Evolutionary conservation across 2,113 vertebrate genomes (phyloP).

Genomic region (Megaceryle torquata): DNA sequence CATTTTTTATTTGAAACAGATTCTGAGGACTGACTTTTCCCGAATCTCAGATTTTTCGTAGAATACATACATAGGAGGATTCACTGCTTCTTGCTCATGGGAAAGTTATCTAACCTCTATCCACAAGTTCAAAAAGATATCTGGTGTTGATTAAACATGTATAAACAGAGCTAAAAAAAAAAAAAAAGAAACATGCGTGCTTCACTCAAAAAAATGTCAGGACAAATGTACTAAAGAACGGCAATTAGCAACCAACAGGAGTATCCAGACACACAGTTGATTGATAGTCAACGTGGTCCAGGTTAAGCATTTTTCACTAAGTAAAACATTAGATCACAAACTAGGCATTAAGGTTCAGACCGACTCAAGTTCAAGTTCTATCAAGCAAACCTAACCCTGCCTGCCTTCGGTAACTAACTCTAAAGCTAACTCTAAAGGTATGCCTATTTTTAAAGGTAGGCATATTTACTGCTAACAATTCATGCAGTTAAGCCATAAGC

Average conservation of each 20-base stretch:
- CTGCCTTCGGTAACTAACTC: not conserved
- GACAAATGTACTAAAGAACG: not conserved
- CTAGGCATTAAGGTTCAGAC: not conserved
- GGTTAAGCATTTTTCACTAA: not conserved
- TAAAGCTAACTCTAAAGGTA: not conserved
- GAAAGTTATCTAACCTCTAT: slow-evolving; percentile 19
- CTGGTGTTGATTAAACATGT: slow-evolving; percentile 56
- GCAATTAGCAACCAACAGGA: not conserved
- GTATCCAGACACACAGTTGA: not conserved
- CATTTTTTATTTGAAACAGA: not conserved
- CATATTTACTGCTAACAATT: not conserved
- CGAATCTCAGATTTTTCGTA: not conserved
- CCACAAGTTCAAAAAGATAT: slow-evolving; percentile 45
- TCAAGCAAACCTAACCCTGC: not conserved
- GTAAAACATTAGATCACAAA: slow-evolving; percentile 1
- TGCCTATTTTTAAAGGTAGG: not conserved
- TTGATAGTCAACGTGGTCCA: not conserved
- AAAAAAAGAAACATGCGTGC: not conserved
- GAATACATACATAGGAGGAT: not conserved
- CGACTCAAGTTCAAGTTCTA: not conserved
- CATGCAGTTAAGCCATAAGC: not conserved
- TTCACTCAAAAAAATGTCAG: slow-evolving; percentile 29
- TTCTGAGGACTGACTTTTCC: not conserved
- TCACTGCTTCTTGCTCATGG: slow-evolving; percentile 13
- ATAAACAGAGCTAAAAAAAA: slow-evolving; percentile 34